phyloP scores from a whole-genome alignment of 2,113 vertebrate genomes.

The Nesogale talazaci region DNA sequence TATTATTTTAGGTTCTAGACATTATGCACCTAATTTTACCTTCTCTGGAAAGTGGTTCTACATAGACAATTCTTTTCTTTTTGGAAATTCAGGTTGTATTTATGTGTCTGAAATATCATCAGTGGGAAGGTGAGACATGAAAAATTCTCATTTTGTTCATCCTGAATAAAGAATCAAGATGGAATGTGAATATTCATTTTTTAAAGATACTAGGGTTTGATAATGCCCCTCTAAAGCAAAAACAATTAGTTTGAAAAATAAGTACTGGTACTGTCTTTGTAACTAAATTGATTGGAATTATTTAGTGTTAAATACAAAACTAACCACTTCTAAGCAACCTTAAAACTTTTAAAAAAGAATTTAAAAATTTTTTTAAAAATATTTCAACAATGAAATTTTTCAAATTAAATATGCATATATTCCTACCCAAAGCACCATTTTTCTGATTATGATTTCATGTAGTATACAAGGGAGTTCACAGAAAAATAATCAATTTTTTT shows the following conservation, averaged over 20 bases:
- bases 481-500: too few relatives aligned
- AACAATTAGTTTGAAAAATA: neutral
- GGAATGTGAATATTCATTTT: slow-evolving; percentile 46
- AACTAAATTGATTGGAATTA: slow-evolving; percentile 44
- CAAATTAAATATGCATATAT: neutral
- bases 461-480: too few relatives aligned
- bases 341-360: neutral
- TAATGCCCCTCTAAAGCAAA: neutral
- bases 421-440: too few relatives aligned
- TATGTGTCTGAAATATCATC: neutral
- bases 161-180: neutral
- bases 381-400: slow-evolving; percentile 10
- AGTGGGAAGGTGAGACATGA: neutral
- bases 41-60: neutral
- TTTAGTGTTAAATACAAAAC: slow-evolving; percentile 42
- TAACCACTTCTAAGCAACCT: neutral
- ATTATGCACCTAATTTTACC: neutral
- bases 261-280: neutral
- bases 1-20: neutral
- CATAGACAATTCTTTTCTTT: neutral
- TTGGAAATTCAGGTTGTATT: neutral
- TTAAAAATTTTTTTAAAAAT: neutral
- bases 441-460: too few relatives aligned
- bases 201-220: neutral
- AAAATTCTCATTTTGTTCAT: neutral